Evolutionary conservation across 2,797 vertebrate genomes (phyloP), one percentile per base, ranked within the genome.

Genomic region (Chromobotia macracanthus): DNA sequence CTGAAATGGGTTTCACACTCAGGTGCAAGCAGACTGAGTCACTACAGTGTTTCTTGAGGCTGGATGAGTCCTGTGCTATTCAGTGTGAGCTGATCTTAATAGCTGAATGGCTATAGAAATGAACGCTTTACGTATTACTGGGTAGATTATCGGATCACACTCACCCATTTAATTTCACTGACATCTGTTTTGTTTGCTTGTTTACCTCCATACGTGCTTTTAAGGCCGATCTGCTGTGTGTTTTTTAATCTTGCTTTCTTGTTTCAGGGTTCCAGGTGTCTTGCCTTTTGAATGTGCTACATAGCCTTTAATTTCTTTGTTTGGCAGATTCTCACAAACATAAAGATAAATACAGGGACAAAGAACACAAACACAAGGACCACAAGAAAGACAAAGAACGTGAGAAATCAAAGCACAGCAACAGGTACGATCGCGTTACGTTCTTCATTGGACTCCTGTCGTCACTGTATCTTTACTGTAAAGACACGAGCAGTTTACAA

Each of bases 331-430:
- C 94, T 87, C 95, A 98, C 91, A 98, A 96, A 94, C 94, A 96
- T 90, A 98, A 96, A 95, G 96, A 98, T 84, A 98, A 98, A 92
- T 95, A 97, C 89, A 98, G 96, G 94, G 95, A 95, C 88, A 94
- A 95, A 91, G 97, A 98, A 90, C 96, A 98, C 89, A 96, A 96
- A 91, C 97, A n/a, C n/a, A n/a, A n/a, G n/a, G n/a, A 98, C 90
- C 97, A 98, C 92, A 99, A 97, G 89, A 99, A 97, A 89, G 97
- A 99, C 87, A 97, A 96, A 88, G 97, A 98, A 77, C 94, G 96
- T 75, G 96, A 98, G 87, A 98, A 96, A 89, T 94, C 94, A 69
- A 99, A 97, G 90, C 95, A 98, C 91, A 95, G 95, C 90, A 97
- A 97, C 93, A 96, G 96, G 97, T 99, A 95, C 69, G 74, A 41